phyloP scores from a whole-genome alignment of 2,888 invertebrate species.

The Scaptomyza flava region DNA sequence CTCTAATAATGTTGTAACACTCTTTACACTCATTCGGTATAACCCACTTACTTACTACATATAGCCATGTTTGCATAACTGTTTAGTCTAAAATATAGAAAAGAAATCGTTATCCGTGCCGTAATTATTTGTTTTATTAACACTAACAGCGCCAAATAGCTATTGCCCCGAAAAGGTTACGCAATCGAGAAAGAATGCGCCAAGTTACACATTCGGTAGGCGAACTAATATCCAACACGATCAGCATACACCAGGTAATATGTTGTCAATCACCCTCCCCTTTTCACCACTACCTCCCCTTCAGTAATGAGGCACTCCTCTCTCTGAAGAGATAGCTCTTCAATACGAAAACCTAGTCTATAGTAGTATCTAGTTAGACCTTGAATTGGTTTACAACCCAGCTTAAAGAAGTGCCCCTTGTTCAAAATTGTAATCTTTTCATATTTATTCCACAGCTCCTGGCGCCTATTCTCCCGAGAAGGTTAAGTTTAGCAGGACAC shows the following conservation, averaged over 20 bases:
- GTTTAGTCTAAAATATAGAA: constrained; percentile 50
- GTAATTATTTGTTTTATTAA: constrained; percentile 69
- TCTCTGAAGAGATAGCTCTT: too few species aligned
- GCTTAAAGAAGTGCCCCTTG: not conserved
- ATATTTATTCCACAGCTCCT: constrained; percentile 74
- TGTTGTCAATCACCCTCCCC: constrained; percentile 16
- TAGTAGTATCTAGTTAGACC: constrained; percentile 31
- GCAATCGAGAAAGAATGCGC: constrained; percentile 84
- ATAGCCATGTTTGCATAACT: not conserved
- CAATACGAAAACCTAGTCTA: constrained; percentile 17
- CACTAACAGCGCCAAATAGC: constrained; percentile 84
- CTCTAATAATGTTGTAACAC: constrained; percentile 4
- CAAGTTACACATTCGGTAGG: constrained; percentile 85
- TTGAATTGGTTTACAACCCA: constrained; percentile 21
- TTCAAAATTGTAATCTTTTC: constrained; percentile 1
- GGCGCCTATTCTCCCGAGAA: constrained; percentile 86
- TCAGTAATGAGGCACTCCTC: constrained; percentile 31
- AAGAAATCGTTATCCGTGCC: constrained; percentile 42
- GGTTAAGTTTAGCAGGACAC: constrained; percentile 85
- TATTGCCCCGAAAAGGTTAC: constrained; percentile 87
- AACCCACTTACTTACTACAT: constrained; percentile 18
- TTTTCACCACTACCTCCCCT: not conserved
- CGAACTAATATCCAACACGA: constrained; percentile 85
- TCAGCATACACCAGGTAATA: constrained; percentile 83
- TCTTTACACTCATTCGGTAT: constrained; percentile 15